These are phyloP conservation scores for Hyles euphorbiae DNA, from an alignment of 1,140 invertebrate species.

Conservation along the genomic window DNA sequence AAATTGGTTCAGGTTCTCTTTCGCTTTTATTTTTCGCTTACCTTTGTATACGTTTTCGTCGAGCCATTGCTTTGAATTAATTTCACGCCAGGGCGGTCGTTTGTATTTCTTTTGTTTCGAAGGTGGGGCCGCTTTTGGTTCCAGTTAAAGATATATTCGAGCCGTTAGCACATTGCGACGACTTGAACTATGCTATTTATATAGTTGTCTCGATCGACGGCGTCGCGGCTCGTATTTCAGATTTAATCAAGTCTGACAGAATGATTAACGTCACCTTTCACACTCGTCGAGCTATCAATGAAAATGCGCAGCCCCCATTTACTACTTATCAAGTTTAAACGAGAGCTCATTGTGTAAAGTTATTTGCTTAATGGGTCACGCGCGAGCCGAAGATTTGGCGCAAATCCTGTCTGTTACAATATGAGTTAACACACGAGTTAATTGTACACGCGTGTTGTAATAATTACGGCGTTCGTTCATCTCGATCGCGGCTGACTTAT, in stretches of 20 bases:
- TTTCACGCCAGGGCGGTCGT: conserved; percentile 47
- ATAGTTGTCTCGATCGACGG: conserved; percentile 53
- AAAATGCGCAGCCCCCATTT: conserved; percentile 10
- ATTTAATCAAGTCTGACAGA: conserved; percentile 61
- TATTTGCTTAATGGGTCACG: conserved; percentile 2
- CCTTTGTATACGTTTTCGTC: conserved; percentile 56
- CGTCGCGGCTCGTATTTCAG: conserved; percentile 52
- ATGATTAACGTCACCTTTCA: conserved; percentile 55
- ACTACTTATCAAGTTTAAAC: conserved; percentile 13
- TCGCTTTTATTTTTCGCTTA: conserved; percentile 38
- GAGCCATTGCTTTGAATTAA: conserved; percentile 54
- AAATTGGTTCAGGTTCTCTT: conserved; percentile 39
- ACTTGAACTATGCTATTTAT: conserved; percentile 54
- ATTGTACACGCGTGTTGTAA: background rate
- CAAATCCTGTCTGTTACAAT: too few relatives aligned
- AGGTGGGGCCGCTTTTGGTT: conserved; percentile 41
- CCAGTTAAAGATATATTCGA: conserved; percentile 46
- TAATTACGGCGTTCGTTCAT: conserved; percentile 22
- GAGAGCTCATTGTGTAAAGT: conserved; percentile 7
- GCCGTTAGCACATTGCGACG: conserved; percentile 47
- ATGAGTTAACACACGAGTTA: background rate
- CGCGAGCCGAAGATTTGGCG: too few relatives aligned
- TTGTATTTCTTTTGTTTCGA: conserved; percentile 55
- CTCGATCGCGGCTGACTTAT: conserved; percentile 45
- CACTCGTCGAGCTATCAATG: conserved; percentile 38